Conservation (phyloP, 2,797 vertebrate genomes). For the Eulemur rubriventer region DNA sequence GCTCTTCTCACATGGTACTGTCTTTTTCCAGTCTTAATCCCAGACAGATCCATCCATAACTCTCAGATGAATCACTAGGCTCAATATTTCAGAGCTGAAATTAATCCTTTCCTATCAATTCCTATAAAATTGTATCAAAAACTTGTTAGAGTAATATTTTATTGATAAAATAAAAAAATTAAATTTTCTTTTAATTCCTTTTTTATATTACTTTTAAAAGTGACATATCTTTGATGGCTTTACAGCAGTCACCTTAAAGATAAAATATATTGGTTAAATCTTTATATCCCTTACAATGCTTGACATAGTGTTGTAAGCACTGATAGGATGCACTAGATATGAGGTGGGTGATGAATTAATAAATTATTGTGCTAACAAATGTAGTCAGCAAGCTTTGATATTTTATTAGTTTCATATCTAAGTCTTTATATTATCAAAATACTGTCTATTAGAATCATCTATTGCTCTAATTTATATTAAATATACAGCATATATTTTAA, state of each 20-base stretch:
- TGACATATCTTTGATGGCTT: slow-evolving; percentile 5
- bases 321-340: neutral
- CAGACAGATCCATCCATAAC: neutral
- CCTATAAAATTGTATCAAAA: neutral
- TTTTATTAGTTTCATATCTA: neutral
- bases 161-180: neutral
- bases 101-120: neutral
- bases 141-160: neutral
- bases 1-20: neutral
- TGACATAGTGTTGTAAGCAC: neutral
- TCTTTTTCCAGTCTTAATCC: neutral
- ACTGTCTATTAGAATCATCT: neutral
- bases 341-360: neutral
- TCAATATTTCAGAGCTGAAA: slow-evolving; percentile 1
- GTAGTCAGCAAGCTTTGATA: neutral
- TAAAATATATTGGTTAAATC: slow-evolving; percentile 34
- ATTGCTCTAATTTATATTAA: neutral
- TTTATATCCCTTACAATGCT: neutral
- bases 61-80: neutral
- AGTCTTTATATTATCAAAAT: slow-evolving; percentile 40
- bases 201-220: slow-evolving; percentile 11
- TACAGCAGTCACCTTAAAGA: neutral
- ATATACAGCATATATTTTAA: neutral
- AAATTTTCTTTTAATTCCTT: neutral
- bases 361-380: slow-evolving; percentile 12